These are phyloP conservation scores for Myrmecobius fasciatus DNA, from an alignment of 2,113 vertebrate species.

Conservation along the genomic window DNA sequence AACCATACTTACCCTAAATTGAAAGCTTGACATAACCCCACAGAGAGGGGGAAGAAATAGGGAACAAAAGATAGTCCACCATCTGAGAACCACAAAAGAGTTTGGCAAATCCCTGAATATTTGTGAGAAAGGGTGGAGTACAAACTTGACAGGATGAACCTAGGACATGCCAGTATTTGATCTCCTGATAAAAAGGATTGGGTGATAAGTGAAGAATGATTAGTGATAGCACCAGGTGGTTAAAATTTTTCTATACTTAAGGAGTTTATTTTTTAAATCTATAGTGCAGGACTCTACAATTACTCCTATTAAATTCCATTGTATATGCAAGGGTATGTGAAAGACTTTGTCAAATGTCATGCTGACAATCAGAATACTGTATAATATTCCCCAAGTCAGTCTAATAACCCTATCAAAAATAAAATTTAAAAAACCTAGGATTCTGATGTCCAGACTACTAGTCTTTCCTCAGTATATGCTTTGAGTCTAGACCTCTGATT, in stretches of 20 bases:
- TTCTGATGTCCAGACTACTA: not conserved
- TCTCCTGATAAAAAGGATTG: too few species aligned
- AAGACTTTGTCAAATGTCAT: not conserved
- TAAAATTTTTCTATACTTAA: not conserved
- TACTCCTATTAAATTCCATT: not conserved
- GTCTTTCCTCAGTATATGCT: not conserved
- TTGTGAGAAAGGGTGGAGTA: too few species aligned
- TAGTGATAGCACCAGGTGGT: too few species aligned
- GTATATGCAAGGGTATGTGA: not conserved
- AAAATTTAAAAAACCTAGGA: not conserved
- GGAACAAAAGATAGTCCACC: too few species aligned
- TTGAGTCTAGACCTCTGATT: not conserved
- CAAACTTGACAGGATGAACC: too few species aligned
- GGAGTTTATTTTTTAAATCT: not conserved
- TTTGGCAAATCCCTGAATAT: too few species aligned
- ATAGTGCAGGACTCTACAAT: not conserved
- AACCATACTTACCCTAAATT: too few species aligned
- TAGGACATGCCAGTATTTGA: too few species aligned
- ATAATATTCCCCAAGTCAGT: not conserved
- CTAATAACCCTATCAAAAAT: not conserved
- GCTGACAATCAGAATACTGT: not conserved
- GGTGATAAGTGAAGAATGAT: too few species aligned
- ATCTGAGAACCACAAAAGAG: too few species aligned
- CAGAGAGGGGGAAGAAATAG: too few species aligned
- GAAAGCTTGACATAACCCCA: too few species aligned